Percentiles rank a stretch among this genome's conserved stretches.
Evolutionary conservation across 2,797 vertebrate species (phyloP).

Genomic region (Pitangus sulphuratus): DNA sequence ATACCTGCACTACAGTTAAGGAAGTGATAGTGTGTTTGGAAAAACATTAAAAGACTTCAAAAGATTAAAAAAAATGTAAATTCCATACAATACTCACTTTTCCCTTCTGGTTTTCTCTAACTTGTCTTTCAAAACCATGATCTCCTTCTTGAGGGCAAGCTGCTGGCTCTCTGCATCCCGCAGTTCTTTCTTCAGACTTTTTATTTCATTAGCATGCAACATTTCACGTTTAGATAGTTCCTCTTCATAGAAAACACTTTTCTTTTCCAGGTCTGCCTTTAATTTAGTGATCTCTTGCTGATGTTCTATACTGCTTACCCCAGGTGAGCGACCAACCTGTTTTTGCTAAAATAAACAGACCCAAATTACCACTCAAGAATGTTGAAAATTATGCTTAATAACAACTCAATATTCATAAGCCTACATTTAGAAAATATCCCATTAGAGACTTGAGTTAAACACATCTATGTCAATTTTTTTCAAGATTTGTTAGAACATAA

Average conservation of each 20-base stretch:
- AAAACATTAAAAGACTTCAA: not conserved
- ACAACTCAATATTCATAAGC: not conserved
- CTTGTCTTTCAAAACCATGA: conserved; percentile 96
- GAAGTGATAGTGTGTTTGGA: not conserved
- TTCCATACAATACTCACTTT: conserved; percentile 78
- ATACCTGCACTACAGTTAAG: not conserved
- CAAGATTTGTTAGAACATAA: not conserved
- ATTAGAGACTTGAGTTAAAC: not conserved
- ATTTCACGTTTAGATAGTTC: conserved; percentile 89
- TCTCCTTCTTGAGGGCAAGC: conserved; percentile 94
- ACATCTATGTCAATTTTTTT: not conserved
- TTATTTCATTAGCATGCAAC: conserved; percentile 88
- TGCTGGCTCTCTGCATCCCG: conserved; percentile 95
- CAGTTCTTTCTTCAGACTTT: conserved; percentile 91
- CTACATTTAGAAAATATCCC: not conserved
- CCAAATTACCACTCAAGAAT: conserved; percentile 32
- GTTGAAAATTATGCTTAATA: not conserved
- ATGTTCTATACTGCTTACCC: conserved; percentile 84
- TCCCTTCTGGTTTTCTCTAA: conserved; percentile 94
- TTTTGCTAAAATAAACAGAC: conserved; percentile 81
- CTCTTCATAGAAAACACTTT: conserved; percentile 90
- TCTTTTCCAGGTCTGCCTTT: conserved; percentile 93
- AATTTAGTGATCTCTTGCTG: conserved; percentile 91
- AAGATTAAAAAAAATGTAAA: not conserved
- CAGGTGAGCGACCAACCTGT: conserved; percentile 85